A percentile compares a stretch with the other conserved stretches of the same genome.
These are phyloP conservation scores for Hydractinia echinata DNA, from an alignment of 30 jellyfish, hydroid and myxozoan genomes.

Conservation along the genomic window DNA sequence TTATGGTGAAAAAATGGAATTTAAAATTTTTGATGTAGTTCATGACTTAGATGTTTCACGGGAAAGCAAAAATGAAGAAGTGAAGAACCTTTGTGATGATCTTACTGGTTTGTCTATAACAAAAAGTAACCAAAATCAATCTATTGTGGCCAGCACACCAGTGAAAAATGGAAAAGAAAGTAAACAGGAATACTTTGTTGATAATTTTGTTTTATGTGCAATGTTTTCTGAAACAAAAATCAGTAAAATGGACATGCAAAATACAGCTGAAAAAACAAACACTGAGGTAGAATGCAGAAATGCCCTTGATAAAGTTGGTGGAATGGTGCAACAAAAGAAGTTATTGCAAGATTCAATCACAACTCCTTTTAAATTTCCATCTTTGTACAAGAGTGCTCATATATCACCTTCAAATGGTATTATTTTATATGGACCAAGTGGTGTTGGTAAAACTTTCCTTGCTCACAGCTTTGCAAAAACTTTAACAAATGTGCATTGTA, in stretches of 20 bases:
- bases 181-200: too few relatives aligned
- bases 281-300: not conserved
- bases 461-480: slow-evolving; percentile 69
- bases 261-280: too few relatives aligned
- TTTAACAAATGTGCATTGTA: slow-evolving; percentile 42
- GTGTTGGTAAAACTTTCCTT: slow-evolving; percentile 82
- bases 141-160: slow-evolving; percentile 20
- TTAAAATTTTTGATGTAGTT: not conserved
- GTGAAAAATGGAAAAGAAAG: not conserved
- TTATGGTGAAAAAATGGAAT: slow-evolving; percentile 18
- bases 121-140: not conserved
- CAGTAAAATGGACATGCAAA: too few relatives aligned
- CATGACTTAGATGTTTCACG: slow-evolving; percentile 2
- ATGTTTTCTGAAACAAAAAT: too few relatives aligned
- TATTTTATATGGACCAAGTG: slow-evolving; percentile 92
- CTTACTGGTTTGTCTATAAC: not conserved
- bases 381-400: slow-evolving; percentile 28
- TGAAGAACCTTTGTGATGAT: not conserved
- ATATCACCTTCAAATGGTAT: slow-evolving; percentile 65
- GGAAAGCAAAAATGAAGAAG: not conserved
- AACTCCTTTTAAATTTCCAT: slow-evolving; percentile 18
- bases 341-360: not conserved
- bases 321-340: not conserved
- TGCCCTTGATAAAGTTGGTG: slow-evolving; percentile 28
- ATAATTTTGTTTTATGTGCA: too few relatives aligned